A percentile compares a stretch with the other conserved stretches of the same genome.
Conservation (phyloP, 2,797 vertebrate species). For the Leptodactylus fallax region DNA sequence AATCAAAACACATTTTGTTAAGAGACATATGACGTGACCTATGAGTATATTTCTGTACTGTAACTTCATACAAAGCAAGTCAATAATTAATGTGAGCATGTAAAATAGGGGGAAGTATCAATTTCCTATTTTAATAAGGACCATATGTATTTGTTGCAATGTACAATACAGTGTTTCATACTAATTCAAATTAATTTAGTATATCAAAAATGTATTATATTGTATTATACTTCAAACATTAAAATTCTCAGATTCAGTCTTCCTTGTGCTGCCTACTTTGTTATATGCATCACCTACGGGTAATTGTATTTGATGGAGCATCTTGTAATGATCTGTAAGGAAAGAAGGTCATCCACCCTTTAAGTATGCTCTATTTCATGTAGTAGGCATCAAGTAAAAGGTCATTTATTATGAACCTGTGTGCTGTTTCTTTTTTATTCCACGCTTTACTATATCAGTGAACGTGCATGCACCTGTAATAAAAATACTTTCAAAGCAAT, state of each 20-base stretch:
- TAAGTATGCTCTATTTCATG: slow-evolving; percentile 62
- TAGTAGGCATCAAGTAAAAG: slow-evolving; percentile 48
- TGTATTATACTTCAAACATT: background rate
- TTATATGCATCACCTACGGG: slow-evolving; percentile 49
- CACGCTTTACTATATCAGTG: background rate
- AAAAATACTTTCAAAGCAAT: background rate
- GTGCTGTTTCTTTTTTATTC: slow-evolving; percentile 5
- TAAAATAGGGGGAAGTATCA: too few species aligned
- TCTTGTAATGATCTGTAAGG: slow-evolving; percentile 50
- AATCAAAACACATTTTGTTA: too few species aligned
- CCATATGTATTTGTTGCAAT: too few species aligned
- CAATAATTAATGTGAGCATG: too few species aligned
- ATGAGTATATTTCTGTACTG: too few species aligned
- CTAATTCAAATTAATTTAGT: too few species aligned
- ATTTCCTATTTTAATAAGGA: too few species aligned
- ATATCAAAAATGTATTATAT: too few species aligned
- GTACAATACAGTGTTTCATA: too few species aligned
- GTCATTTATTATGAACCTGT: slow-evolving; percentile 37
- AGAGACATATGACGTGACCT: too few species aligned
- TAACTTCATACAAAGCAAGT: too few species aligned
- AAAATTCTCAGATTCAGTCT: background rate
- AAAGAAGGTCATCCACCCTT: slow-evolving; percentile 57
- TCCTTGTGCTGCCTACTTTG: slow-evolving; percentile 19
- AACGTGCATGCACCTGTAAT: background rate
- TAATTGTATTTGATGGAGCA: slow-evolving; percentile 58